Conservation (phyloP, 2,797 vertebrate species). For the Delichon dasypus region DNA sequence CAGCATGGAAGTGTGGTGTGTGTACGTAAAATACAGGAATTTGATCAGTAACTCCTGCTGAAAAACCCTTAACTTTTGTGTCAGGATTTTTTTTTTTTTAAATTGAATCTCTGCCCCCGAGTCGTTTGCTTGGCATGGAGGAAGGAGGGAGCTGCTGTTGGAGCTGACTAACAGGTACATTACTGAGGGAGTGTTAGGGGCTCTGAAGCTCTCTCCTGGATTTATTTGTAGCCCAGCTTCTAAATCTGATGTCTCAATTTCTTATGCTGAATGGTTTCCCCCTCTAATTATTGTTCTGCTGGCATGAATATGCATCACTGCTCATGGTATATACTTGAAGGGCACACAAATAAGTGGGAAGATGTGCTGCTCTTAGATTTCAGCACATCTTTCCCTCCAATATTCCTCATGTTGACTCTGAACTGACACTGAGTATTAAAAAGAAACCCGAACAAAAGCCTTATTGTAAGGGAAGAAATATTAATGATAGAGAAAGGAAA, state of each 20-base stretch:
- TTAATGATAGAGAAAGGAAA: not conserved
- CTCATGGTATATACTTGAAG: not conserved
- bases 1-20: not conserved
- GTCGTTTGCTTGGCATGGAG: not conserved
- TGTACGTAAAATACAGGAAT: not conserved
- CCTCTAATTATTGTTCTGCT: not conserved
- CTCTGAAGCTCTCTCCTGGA: not conserved
- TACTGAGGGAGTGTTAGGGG: rapidly evolving
- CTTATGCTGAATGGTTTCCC: not conserved
- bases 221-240: not conserved
- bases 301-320: not conserved
- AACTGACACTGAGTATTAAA: rapidly evolving
- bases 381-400: rapidly evolving
- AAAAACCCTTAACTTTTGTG: not conserved
- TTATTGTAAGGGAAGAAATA: not conserved
- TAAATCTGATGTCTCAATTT: not conserved
- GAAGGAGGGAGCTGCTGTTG: not conserved
- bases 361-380: not conserved
- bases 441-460: not conserved
- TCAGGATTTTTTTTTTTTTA: not conserved
- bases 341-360: not conserved
- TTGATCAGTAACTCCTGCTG: not conserved
- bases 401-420: not conserved
- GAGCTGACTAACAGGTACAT: not conserved
- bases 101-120: not conserved